These are phyloP conservation scores for Hedychridium roseum DNA, from an alignment of 2,888 invertebrate genomes.

Conservation along the genomic window DNA sequence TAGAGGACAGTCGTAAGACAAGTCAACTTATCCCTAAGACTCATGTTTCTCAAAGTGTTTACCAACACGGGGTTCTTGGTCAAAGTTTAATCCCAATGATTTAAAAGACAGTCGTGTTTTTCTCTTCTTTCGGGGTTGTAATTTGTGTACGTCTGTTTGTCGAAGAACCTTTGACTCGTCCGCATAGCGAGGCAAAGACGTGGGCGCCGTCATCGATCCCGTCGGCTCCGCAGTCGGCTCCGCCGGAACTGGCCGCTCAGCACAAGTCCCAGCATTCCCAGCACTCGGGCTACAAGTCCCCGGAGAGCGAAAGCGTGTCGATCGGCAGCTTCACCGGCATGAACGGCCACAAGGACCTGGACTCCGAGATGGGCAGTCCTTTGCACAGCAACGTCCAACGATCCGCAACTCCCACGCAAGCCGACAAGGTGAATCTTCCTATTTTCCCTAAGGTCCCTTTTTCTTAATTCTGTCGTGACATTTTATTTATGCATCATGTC, in stretches of 20 bases:
- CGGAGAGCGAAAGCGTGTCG: conserved; percentile 61
- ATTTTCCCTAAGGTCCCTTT: not conserved
- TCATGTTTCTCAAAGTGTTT: no score
- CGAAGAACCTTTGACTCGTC: conserved; percentile 82
- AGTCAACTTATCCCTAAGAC: no score
- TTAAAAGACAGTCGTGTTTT: no score
- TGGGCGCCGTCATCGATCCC: conserved; percentile 73
- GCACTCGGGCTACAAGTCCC: conserved; percentile 60
- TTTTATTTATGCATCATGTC: not conserved
- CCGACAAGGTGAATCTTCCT: conserved; percentile 35
- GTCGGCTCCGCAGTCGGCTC: conserved; percentile 74
- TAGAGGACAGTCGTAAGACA: no score
- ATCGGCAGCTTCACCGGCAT: conserved; percentile 59
- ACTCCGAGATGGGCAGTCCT: conserved; percentile 58
- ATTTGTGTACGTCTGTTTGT: no score
- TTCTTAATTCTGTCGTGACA: conserved; percentile 3
- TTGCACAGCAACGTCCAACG: conserved; percentile 49
- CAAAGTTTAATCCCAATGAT: no score
- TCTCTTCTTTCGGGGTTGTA: no score
- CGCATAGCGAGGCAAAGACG: conserved; percentile 87
- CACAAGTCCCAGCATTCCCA: conserved; percentile 57
- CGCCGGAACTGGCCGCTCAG: conserved; percentile 72
- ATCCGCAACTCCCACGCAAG: conserved; percentile 44
- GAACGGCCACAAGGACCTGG: conserved; percentile 59
- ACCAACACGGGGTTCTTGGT: no score